Evolutionary conservation across 2,797 vertebrate species (phyloP).

Genomic region (Simalia tracyae): DNA sequence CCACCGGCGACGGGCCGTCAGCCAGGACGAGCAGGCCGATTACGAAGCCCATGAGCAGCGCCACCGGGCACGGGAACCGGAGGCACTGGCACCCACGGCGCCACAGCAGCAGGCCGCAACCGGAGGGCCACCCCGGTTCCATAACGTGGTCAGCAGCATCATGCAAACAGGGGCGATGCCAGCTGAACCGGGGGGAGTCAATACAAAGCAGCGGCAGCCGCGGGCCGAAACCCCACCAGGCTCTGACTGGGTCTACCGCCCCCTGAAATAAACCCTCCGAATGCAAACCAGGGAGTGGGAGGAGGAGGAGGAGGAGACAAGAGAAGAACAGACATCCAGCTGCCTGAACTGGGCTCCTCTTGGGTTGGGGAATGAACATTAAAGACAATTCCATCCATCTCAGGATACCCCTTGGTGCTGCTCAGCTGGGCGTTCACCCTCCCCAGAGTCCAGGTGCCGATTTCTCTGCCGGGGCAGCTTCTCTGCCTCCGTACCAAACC

Average conservation of each 20-base stretch:
- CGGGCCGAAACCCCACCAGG: accelerated
- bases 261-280: neutral
- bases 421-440: neutral
- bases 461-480: neutral
- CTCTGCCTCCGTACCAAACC: too few species aligned
- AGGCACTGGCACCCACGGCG: accelerated
- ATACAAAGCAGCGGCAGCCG: neutral
- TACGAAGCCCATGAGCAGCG: neutral
- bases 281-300: accelerated
- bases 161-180: accelerated
- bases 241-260: neutral
- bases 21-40: neutral
- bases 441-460: neutral
- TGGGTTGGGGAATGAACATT: neutral
- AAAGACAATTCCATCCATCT: neutral
- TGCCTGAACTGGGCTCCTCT: too few species aligned
- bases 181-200: accelerated
- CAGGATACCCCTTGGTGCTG: neutral
- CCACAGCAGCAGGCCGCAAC: neutral
- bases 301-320: too few species aligned
- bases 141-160: neutral
- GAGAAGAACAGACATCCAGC: neutral
- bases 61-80: neutral
- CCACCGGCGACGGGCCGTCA: neutral
- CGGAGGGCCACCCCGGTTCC: neutral